A percentile compares a stretch with the other conserved stretches of the same genome.
phyloP scores from a whole-genome alignment of 2,888 invertebrate species.

The Aleiodes testaceus region DNA sequence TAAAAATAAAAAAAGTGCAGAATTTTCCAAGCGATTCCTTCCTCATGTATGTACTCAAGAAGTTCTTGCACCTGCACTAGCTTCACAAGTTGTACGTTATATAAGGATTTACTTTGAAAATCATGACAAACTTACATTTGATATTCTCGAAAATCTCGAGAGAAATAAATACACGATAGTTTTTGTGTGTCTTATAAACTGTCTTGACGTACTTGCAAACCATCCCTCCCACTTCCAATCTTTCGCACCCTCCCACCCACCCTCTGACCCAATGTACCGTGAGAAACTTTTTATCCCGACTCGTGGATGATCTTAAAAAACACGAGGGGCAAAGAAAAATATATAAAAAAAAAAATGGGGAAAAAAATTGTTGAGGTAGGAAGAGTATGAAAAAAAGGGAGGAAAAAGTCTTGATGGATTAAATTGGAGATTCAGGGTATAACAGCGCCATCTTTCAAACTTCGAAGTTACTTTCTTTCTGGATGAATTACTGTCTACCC shows the following conservation, averaged over 20 bases:
- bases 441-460: conserved; percentile 41
- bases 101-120: conserved; percentile 25
- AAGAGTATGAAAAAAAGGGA: conserved; percentile 1
- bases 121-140: conserved; percentile 32
- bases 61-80: conserved; percentile 13
- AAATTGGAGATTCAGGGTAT: conserved; percentile 43
- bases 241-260: not conserved
- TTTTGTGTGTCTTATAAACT: conserved; percentile 32
- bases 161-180: conserved; percentile 34
- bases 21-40: conserved; percentile 19
- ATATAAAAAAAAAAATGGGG: not conserved
- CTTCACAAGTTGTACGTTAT: conserved; percentile 7
- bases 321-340: not conserved
- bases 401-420: conserved; percentile 37
- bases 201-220: conserved; percentile 13
- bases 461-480: conserved; percentile 39
- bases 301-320: conserved; percentile 32
- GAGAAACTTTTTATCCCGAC: conserved; percentile 24
- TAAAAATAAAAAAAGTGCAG: no score
- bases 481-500: conserved; percentile 26
- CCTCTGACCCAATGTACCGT: conserved; percentile 23
- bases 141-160: conserved; percentile 27
- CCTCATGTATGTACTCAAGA: conserved; percentile 30
- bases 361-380: not conserved
- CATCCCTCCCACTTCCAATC: not conserved